Evolutionary conservation across 2,888 invertebrate genomes (phyloP), one percentile per base, ranked within the genome.

Genomic region (Dasysyrphus tricinctus): DNA sequence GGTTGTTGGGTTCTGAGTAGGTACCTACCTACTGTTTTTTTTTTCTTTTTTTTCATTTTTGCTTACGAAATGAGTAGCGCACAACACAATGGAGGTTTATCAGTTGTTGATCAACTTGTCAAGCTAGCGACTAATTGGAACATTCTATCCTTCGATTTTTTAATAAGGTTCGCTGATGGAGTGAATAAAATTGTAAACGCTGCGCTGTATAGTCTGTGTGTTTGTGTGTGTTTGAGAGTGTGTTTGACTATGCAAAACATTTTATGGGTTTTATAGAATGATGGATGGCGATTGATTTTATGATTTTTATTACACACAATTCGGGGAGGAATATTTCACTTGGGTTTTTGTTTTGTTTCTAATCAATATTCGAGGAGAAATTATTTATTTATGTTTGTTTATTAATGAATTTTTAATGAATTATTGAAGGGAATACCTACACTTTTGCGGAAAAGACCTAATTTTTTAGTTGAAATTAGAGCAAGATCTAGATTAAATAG

Each of bases 81-180:
- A 37, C 47, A 79, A 54, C 67, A 74, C 67, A 86, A 86, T 86
- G 74, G 72, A 72, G 63, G 78, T 82, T 86, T 82, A 82, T 86
- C 86, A 75, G 70, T 78, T 78, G 78, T 65, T 86, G 86, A 86
- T 86, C 82, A 82, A 86, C 82, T 82, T 86, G 86, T 81, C 86
- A 82, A 69, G 86, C 75, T 54, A 75, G 82, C 78, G 75, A 82
- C 86, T 86, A 86, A 86, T 86, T 86, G 86, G 82, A 82, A 81
- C 77, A 69, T 85, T 85, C 74, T 85, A 84, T 80, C 80, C 69
- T 80, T 80, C 77, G 73, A 69, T 77, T 80, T 75, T 83, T 44
- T 65, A 69, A 56, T 79, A 56, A 29, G 76, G 57, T 54, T 69
- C 69, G 29, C 54, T 54, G 69, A 67, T 67, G 69, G 24, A 69